Percentiles rank a stretch among this genome's conserved stretches.
phyloP scores from a whole-genome alignment of 2,113 vertebrate genomes.

The Pollachius pollachius region DNA sequence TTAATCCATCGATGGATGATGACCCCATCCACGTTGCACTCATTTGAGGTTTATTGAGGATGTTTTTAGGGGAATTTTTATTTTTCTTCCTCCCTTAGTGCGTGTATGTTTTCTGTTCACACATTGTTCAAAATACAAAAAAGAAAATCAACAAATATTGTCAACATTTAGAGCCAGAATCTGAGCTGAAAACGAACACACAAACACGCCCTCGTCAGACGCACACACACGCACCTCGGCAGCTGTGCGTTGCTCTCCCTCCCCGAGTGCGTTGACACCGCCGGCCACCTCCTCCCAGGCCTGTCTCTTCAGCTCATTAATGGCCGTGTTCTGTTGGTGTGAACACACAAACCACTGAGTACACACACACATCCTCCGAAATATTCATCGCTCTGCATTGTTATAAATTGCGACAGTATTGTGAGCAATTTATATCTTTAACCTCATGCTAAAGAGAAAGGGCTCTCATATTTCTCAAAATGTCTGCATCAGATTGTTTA shows the following conservation, averaged over 20 bases:
- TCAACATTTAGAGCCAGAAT: no score
- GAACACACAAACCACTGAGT: background rate
- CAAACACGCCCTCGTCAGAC: background rate
- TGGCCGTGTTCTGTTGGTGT: slow-evolving; percentile 83
- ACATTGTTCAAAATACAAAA: no score
- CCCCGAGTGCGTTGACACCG: slow-evolving; percentile 88
- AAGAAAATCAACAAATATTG: no score
- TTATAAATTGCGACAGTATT: no score
- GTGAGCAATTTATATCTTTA: no score
- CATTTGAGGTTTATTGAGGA: background rate
- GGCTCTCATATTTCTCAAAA: no score
- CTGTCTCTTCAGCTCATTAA: slow-evolving; percentile 92
- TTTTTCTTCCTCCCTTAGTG: no score
- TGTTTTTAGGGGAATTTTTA: no score
- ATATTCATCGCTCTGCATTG: background rate
- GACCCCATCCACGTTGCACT: background rate
- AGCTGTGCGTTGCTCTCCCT: slow-evolving; percentile 88
- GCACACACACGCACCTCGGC: slow-evolving; percentile 67
- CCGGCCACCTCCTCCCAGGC: slow-evolving; percentile 95
- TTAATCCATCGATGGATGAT: background rate
- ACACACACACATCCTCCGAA: background rate
- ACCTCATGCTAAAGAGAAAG: no score
- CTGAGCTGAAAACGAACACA: background rate
- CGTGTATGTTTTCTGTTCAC: no score
- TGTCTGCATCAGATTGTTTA: no score